Conservation (phyloP, 2,888 invertebrate species). For the Pogonocherus hispidulus region DNA sequence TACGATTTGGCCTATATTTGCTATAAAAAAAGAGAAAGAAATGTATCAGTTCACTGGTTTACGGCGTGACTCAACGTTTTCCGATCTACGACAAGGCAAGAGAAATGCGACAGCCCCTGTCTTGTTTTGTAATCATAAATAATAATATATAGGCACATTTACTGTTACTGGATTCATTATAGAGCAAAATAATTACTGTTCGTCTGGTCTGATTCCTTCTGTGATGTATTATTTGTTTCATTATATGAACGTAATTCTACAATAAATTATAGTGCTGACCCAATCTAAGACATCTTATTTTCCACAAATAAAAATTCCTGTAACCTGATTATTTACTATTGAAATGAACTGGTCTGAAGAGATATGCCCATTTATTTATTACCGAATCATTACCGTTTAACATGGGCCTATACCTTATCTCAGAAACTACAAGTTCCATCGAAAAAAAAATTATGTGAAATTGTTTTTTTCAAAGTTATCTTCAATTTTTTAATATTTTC, state of each 20-base stretch:
- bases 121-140: slow-evolving; percentile 19
- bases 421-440: too few relatives aligned
- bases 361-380: too few relatives aligned
- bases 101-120: slow-evolving; percentile 32
- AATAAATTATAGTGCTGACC: background rate
- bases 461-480: too few relatives aligned
- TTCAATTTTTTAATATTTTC: too few relatives aligned
- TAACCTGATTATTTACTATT: too few relatives aligned
- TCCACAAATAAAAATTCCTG: too few relatives aligned
- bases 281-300: too few relatives aligned
- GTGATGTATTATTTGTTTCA: background rate
- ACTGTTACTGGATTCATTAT: slow-evolving; percentile 25
- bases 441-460: too few relatives aligned
- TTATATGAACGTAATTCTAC: background rate
- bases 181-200: background rate
- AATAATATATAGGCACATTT: slow-evolving; percentile 2
- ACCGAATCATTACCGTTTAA: too few relatives aligned
- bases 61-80: slow-evolving; percentile 31
- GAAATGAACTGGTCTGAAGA: too few relatives aligned
- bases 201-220: background rate
- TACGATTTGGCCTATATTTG: slow-evolving; percentile 16
- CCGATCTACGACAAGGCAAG: slow-evolving; percentile 14
- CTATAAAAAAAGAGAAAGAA: slow-evolving; percentile 9
- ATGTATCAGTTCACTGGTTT: slow-evolving; percentile 23
- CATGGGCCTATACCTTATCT: too few relatives aligned